These are phyloP conservation scores for silkworm (Bombyx mori) DNA, from an alignment of 1,140 invertebrate genomes.

Conservation along the genomic window ASM3026992v2 NC_085112.1:9140001-9140500, in stretches of 20 bases:
- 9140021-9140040: no score
- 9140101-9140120: no score
- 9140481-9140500: slow-evolving; percentile 58
- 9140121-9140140: no score
- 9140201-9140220: neutral
- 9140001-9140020: no score
- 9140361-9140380: slow-evolving; percentile 55
- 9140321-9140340: slow-evolving; percentile 45
- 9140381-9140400: slow-evolving; percentile 54
- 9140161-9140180: neutral
- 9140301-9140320: slow-evolving; percentile 17
- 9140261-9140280: slow-evolving; percentile 9
- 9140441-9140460: slow-evolving; percentile 58
- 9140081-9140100: no score
- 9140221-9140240: neutral
- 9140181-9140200: neutral
- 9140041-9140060: no score
- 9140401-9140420: slow-evolving; percentile 56
- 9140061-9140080: no score
- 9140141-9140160: no score
- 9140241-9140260: neutral
- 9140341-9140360: slow-evolving; percentile 49
- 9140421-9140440: slow-evolving; percentile 67
- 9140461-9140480: slow-evolving; percentile 62
- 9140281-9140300: slow-evolving; percentile 19